Base-by-base conservation (phyloP, 2,888 invertebrate species). In the Agriopis leucophaearia region DNA sequence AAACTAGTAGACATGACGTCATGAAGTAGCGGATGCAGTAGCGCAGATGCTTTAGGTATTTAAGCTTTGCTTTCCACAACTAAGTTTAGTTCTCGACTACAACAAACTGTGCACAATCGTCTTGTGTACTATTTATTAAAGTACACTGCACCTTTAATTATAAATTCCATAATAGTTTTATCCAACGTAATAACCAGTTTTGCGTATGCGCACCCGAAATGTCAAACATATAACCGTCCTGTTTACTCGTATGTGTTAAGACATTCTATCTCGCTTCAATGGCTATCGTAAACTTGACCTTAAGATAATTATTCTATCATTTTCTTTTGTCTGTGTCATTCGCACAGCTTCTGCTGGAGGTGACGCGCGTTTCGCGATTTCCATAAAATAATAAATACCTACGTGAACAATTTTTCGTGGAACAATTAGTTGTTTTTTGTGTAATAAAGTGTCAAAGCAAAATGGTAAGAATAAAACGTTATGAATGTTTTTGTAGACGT, bases 231-330 rank as follows among this genome's bases (percentile, higher is more conserved):
- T 40, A 60, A 50, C 60, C 42, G 59, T 88, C 88, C 80, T 81
- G 70, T 69, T 84, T 72, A 36, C 60, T 67, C 76, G 0, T 56
- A 65, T 42, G 10, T 8, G 35, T 44, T 16, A 36, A 27, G 0
- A 61, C 69, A 64, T 45, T 66, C 42, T 44, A 60, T 74, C 74
- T 72, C 56, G 83, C 84, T 82, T 72, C 64, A 55, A 12, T 76
- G 77, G 78, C 81, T 82, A 87, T 88, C 85, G 83, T 88, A 89
- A 89, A 89, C 90, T 90, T 91, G 91, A 91, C 89, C 91, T 91
- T 86, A 79, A 64, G 75, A 77, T 78, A 76, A 77, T 78, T 79
- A 59, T 78, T 81, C 79, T 81, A 79, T 79, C 75, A 78, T 80
- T 80, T 79, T 81, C 78, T 84, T 85, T 16, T 58, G 47, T 50